Evolutionary conservation across 2,797 vertebrate species (phyloP).

Genomic region (Hybognathus amarus): DNA sequence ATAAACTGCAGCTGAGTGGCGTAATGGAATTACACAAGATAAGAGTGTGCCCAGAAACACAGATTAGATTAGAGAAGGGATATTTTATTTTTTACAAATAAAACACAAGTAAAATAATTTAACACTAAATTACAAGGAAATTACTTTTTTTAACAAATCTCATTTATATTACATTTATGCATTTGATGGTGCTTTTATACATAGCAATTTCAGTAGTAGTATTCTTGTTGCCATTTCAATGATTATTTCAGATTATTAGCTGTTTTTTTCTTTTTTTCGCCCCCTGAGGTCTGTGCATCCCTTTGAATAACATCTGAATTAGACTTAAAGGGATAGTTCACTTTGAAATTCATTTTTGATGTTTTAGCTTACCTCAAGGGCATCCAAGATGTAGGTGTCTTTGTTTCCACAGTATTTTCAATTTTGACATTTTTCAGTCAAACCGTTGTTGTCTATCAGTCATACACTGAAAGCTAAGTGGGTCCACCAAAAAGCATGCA

Average conservation of each 20-base stretch:
- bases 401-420: no score
- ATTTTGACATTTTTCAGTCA: no score
- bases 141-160: background rate
- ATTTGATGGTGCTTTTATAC: background rate
- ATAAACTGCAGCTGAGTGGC: background rate
- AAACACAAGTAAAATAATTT: background rate
- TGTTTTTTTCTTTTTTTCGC: no score
- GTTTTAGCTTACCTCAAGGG: no score
- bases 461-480: no score
- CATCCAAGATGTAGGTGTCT: no score
- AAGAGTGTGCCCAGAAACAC: background rate
- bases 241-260: background rate
- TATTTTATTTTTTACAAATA: background rate
- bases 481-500: no score
- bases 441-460: no score
- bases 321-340: no score
- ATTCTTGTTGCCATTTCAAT: background rate
- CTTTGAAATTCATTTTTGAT: no score
- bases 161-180: background rate
- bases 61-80: slow-evolving; percentile 4
- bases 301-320: background rate
- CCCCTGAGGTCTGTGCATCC: background rate
- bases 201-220: no score
- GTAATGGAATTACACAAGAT: slow-evolving; percentile 4
- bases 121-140: background rate